These are phyloP conservation scores for Sphaerophoria taeniata DNA, from an alignment of 2,888 invertebrate genomes.

Conservation along the genomic window DNA sequence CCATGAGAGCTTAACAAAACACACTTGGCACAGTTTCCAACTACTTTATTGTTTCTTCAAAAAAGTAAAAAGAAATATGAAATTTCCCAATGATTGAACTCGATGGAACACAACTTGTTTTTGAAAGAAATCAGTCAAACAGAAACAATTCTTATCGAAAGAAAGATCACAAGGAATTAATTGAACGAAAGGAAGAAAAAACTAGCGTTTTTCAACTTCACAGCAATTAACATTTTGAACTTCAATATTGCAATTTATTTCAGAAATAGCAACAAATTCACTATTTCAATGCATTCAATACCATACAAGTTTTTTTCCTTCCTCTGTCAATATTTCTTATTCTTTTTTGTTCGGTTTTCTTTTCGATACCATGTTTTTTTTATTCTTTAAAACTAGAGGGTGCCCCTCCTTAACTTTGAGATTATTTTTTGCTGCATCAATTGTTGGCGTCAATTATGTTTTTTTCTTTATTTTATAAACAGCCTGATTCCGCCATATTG, in stretches of 20 bases:
- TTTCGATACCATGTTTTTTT: too few species aligned
- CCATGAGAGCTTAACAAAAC: too few species aligned
- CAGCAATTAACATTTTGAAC: slow-evolving; percentile 46
- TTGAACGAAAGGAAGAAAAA: slow-evolving; percentile 2
- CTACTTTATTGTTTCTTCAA: too few species aligned
- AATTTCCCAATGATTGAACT: neutral
- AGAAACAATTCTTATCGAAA: neutral
- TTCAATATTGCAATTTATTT: slow-evolving; percentile 6
- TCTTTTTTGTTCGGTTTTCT: neutral
- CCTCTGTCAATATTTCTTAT: neutral
- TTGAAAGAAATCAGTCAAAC: neutral
- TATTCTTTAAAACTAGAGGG: neutral
- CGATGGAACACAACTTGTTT: neutral
- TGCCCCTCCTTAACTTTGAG: neutral
- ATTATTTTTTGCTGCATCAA: too few species aligned
- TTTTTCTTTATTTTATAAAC: too few species aligned
- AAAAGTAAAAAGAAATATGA: too few species aligned
- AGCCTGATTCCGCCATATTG: too few species aligned
- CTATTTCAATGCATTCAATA: slow-evolving; percentile 38
- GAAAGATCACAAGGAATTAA: neutral
- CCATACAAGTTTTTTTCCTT: neutral
- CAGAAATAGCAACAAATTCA: neutral
- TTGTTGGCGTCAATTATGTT: too few species aligned
- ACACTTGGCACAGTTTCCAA: too few species aligned
- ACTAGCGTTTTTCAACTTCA: slow-evolving; percentile 14